A percentile compares a stretch with the other conserved stretches of the same genome.
Conservation (phyloP, 2,113 vertebrate genomes). For the Albula goreensis region DNA sequence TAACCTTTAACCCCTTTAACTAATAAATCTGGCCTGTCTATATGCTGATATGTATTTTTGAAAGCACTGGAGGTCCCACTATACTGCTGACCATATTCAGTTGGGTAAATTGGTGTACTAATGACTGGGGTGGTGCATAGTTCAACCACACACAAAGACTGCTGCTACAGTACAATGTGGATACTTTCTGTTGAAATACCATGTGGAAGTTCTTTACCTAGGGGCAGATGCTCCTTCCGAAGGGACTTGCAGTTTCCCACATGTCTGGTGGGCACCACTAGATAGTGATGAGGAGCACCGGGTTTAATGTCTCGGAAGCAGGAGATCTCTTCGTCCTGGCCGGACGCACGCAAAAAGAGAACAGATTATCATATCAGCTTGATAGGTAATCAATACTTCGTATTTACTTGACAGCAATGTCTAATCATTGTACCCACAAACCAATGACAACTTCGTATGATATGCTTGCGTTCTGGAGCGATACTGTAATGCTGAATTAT, state of each 20-base stretch:
- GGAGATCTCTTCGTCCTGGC: constrained; percentile 82
- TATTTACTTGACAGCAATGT: no score
- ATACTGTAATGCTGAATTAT: no score
- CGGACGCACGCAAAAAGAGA: not conserved
- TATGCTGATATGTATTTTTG: not conserved
- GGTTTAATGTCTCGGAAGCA: constrained; percentile 92
- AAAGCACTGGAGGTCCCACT: not conserved
- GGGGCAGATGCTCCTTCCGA: constrained; percentile 72
- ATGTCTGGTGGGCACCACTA: constrained; percentile 89
- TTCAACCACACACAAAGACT: not conserved
- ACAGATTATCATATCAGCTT: not conserved
- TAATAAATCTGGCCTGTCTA: not conserved
- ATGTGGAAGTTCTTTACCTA: constrained; percentile 70
- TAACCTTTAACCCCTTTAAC: no score
- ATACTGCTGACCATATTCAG: not conserved
- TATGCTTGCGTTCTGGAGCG: no score
- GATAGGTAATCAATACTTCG: no score
- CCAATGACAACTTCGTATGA: no score
- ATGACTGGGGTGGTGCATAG: not conserved
- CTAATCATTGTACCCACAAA: no score
- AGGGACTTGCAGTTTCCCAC: constrained; percentile 88
- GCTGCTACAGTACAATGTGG: not conserved
- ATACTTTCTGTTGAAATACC: not conserved
- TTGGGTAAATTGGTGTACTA: not conserved
- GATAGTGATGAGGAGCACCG: constrained; percentile 87